A percentile compares a stretch with the other conserved stretches of the same genome.
These are phyloP conservation scores for Pteruthius melanotis DNA, from an alignment of 2,113 vertebrate species.

Conservation along the genomic window DNA sequence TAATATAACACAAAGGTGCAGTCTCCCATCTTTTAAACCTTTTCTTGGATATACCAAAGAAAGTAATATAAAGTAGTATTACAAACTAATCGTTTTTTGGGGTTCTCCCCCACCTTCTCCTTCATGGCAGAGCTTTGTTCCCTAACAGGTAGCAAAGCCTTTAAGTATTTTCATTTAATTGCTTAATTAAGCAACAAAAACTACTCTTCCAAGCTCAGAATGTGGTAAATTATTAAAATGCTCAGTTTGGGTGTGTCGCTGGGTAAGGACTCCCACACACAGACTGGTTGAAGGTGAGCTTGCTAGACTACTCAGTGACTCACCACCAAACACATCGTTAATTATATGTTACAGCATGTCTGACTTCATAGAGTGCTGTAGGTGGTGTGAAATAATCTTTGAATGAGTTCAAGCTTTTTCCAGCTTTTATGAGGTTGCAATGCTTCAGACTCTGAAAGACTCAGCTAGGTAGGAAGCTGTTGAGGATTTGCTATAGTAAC, in stretches of 20 bases:
- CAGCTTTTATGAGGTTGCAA: constrained; percentile 50
- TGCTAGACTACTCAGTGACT: constrained; percentile 49
- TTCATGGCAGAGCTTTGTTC: neutral
- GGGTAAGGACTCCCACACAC: constrained; percentile 45
- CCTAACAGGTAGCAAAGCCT: neutral
- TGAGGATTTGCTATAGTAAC: constrained; percentile 38
- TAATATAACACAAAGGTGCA: neutral
- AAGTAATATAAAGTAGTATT: neutral
- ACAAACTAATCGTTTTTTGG: neutral
- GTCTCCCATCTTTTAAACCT: neutral
- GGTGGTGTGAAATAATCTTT: constrained; percentile 57
- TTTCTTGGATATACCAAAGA: neutral
- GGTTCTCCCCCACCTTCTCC: neutral
- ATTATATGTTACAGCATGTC: constrained; percentile 61
- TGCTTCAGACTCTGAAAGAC: neutral
- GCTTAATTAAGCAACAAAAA: neutral
- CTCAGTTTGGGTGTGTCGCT: constrained; percentile 14
- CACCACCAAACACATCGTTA: neutral
- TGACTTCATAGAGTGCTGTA: constrained; percentile 59
- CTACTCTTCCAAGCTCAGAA: constrained; percentile 15
- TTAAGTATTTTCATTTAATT: neutral
- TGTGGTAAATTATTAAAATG: neutral
- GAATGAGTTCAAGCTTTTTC: constrained; percentile 55
- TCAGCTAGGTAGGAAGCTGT: constrained; percentile 34
- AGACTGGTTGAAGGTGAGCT: constrained; percentile 52